A percentile compares a stretch with the other conserved stretches of the same genome.
These are phyloP conservation scores for Coenobita brevimanus DNA, from an alignment of 1,140 invertebrate species.

Conservation along the genomic window DNA sequence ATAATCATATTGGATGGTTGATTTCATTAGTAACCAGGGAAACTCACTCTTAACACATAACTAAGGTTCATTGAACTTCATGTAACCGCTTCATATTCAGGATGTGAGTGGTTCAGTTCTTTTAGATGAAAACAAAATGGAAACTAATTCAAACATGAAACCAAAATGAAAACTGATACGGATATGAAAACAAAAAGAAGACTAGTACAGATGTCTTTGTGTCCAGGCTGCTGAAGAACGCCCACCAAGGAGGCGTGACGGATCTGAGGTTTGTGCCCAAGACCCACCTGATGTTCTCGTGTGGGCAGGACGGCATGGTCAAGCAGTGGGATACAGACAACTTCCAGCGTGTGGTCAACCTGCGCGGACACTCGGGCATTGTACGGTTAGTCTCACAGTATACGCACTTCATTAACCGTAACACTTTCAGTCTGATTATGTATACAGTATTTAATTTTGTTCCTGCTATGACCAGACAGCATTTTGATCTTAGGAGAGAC, in stretches of 20 bases:
- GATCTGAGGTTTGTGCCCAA: constrained; percentile 89
- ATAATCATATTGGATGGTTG: too few relatives aligned
- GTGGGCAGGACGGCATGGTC: constrained; percentile 92
- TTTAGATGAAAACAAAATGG: too few relatives aligned
- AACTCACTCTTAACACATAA: too few relatives aligned
- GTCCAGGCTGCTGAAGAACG: constrained; percentile 73
- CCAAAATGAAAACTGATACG: too few relatives aligned
- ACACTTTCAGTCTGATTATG: neutral
- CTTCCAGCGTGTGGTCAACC: constrained; percentile 91
- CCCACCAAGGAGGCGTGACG: constrained; percentile 96
- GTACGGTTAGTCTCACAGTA: constrained; percentile 51
- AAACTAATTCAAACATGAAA: too few relatives aligned
- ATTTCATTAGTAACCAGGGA: too few relatives aligned
- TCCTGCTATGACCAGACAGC: neutral
- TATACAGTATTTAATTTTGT: neutral
- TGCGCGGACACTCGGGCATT: constrained; percentile 78
- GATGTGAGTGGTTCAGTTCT: too few relatives aligned
- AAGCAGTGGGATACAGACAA: constrained; percentile 98
- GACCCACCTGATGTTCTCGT: constrained; percentile 95
- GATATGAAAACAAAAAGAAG: too few relatives aligned
- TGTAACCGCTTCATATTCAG: too few relatives aligned
- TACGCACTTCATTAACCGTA: neutral
- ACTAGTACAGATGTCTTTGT: too few relatives aligned
- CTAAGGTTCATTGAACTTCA: too few relatives aligned
- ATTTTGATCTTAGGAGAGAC: too few relatives aligned